Evolutionary conservation across 2,888 invertebrate species (phyloP).

Genomic region (Laspeyria flexula): DNA sequence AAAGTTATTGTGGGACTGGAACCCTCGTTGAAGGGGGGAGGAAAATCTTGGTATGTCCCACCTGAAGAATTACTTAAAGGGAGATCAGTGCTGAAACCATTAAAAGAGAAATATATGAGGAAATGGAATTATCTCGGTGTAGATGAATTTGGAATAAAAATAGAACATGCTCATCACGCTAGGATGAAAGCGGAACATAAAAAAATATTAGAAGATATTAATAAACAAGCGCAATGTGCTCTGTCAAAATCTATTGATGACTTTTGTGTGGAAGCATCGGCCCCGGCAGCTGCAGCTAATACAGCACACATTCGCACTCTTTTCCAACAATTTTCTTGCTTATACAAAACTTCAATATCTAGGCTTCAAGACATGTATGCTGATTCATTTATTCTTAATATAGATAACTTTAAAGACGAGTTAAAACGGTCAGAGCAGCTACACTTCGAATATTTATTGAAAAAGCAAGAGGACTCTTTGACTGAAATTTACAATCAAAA

Average conservation of each 20-base stretch:
- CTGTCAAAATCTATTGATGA: slow-evolving; percentile 14
- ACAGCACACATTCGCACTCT: slow-evolving; percentile 59
- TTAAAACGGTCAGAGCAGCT: slow-evolving; percentile 58
- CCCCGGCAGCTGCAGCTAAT: slow-evolving; percentile 52
- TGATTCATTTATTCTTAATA: slow-evolving; percentile 60
- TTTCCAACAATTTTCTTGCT: slow-evolving; percentile 57
- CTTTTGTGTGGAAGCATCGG: too few species aligned
- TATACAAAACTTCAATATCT: slow-evolving; percentile 61
- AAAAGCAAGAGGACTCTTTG: slow-evolving; percentile 64
- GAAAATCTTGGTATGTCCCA: slow-evolving; percentile 70
- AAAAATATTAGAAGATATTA: slow-evolving; percentile 8
- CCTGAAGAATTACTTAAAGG: slow-evolving; percentile 67
- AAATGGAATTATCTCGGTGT: slow-evolving; percentile 66
- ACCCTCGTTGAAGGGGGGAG: slow-evolving; percentile 73
- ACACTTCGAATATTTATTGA: slow-evolving; percentile 53
- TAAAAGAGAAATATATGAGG: slow-evolving; percentile 56
- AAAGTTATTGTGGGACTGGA: slow-evolving; percentile 73
- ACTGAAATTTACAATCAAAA: slow-evolving; percentile 61
- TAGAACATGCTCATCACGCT: slow-evolving; percentile 53
- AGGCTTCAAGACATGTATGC: slow-evolving; percentile 65
- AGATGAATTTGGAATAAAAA: slow-evolving; percentile 51
- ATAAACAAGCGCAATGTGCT: slow-evolving; percentile 11
- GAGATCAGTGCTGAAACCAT: slow-evolving; percentile 64
- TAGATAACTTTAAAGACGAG: slow-evolving; percentile 53
- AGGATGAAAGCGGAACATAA: slow-evolving; percentile 55